Evolutionary conservation across 2,113 vertebrate species (phyloP), one percentile per base, ranked within the genome.

Genomic region (Abramis brama): DNA sequence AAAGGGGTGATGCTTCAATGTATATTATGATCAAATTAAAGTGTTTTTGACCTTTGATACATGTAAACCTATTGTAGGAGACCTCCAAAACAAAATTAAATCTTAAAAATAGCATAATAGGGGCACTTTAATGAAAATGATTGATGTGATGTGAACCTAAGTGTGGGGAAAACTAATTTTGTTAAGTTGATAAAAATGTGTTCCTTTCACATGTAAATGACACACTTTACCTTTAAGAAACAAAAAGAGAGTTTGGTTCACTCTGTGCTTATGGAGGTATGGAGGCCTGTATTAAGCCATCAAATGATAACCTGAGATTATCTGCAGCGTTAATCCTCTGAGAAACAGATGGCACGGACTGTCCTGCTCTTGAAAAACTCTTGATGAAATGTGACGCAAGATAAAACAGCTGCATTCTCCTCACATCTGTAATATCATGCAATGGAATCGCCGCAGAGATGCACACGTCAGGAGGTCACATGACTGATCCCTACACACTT

Each of bases 261-360:
- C 5, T 27, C 57, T 64, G 75, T 60, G 50, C 47, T 36, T 76
- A 27, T 27, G 68, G 83, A 85, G 84, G 74, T 88, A 10, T 43
- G 2, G 8, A 84, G 71, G 50, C 50, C 43, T 77, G 66, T 23
- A 66, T 78, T 71, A 81, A 79, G 52, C 78, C 59, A 82, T 66
- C 30, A 70, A 82, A 86, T 79, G n/a, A 86, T 79, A 80, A 87
- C 75, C 83, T 83, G 47, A 70, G 77, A 85, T 84, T 55, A 90
- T 87, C 75, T 57, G 21, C 43, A 27, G 70, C 33, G 6, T 30
- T 82, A 77, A 82, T 78, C 87, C 36, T 76, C 33, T 17, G 23
- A 64, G 57, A 85, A 68, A 82, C 33, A 66, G 83, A 85, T 82
- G 85, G 85, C 27, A 59, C 6, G 6, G 66, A 27, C 11, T 73